Conservation (phyloP, 64 coral and sea anemone genomes). For the Stylophora pistillata region DNA sequence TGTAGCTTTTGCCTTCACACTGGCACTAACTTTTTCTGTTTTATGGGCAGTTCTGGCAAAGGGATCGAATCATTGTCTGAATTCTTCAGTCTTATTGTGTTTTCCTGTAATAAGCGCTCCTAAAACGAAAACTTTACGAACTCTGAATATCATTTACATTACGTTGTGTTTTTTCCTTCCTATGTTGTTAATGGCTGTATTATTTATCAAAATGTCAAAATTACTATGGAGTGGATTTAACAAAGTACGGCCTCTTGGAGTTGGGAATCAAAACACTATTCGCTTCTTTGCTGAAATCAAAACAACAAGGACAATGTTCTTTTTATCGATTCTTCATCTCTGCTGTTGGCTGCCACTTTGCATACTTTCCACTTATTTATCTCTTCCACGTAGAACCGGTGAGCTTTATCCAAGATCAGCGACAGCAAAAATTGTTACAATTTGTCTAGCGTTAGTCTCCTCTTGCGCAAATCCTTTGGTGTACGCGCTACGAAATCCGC, state of each 20-base stretch:
- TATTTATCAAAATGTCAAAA: conserved; percentile 62
- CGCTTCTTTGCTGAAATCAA: conserved; percentile 75
- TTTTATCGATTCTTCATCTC: conserved; percentile 52
- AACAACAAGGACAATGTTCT: conserved; percentile 70
- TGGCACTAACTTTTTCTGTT: conserved; percentile 41
- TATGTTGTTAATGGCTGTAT: conserved; percentile 12
- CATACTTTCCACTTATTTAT: conserved; percentile 3
- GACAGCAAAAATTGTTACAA: not conserved
- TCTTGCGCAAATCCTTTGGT: conserved; percentile 33
- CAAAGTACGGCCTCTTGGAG: conserved; percentile 62
- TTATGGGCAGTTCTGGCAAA: conserved; percentile 14
- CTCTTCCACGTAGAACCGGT: not conserved
- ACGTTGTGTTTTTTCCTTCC: conserved; percentile 64
- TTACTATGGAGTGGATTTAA: conserved; percentile 48
- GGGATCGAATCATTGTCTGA: not conserved
- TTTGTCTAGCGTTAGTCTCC: conserved; percentile 49
- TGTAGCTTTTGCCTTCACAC: conserved; percentile 37
- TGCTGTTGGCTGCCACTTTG: conserved; percentile 78
- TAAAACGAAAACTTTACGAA: not conserved
- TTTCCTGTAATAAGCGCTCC: conserved; percentile 38
- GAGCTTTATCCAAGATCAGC: not conserved
- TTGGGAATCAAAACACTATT: conserved; percentile 53
- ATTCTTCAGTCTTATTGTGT: conserved; percentile 7
- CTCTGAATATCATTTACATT: conserved; percentile 34
- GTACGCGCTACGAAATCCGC: conserved; percentile 50